A percentile compares a stretch with the other conserved stretches of the same genome.
These are phyloP conservation scores for Podabrus alpinus DNA, from an alignment of 2,888 invertebrate genomes.

Conservation along the genomic window DNA sequence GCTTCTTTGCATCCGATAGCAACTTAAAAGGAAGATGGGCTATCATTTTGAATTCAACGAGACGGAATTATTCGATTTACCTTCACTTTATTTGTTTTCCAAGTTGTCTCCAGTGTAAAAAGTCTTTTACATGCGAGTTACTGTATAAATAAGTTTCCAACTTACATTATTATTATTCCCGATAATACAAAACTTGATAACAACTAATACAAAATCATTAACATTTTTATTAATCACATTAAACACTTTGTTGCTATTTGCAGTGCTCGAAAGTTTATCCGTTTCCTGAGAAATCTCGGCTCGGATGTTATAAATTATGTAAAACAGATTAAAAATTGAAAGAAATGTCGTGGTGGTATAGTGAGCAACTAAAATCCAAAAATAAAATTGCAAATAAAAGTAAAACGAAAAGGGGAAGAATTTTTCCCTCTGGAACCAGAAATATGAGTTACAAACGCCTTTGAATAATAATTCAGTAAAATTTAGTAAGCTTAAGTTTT, in stretches of 20 bases:
- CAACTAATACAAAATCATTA: neutral
- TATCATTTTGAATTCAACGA: slow-evolving; percentile 5
- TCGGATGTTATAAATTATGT: neutral
- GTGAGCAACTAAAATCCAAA: neutral
- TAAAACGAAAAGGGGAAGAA: neutral
- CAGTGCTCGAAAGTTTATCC: neutral
- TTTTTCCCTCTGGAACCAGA: neutral
- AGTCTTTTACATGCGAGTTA: neutral
- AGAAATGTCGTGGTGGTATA: neutral
- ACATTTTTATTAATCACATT: neutral
- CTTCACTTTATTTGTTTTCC: slow-evolving; percentile 9
- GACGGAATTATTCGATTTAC: slow-evolving; percentile 13
- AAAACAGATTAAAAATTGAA: neutral
- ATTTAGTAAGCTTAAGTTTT: neutral
- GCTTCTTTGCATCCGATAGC: neutral
- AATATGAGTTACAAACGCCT: neutral
- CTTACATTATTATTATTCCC: neutral
- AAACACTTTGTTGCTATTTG: neutral
- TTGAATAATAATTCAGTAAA: neutral
- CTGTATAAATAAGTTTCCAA: neutral
- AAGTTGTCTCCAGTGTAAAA: neutral
- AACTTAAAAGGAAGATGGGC: neutral
- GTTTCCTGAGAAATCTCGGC: neutral
- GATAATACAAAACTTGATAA: neutral
- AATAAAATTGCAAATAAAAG: neutral